Percentiles rank a stretch among this genome's conserved stretches.
phyloP scores from a whole-genome alignment of 2,888 invertebrate genomes.

The Eumerus sabulonum region DNA sequence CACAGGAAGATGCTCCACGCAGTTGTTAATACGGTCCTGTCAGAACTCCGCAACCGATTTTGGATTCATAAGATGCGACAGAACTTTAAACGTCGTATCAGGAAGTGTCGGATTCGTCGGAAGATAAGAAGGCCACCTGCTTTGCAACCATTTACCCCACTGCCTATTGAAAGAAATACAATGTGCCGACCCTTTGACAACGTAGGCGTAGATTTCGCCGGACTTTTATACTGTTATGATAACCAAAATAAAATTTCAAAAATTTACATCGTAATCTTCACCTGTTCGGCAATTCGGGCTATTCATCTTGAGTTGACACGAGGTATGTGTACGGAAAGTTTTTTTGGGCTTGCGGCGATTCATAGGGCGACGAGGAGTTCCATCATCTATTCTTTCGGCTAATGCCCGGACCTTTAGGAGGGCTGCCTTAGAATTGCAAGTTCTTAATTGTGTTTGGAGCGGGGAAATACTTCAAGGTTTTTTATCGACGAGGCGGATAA shows the following conservation, averaged over 20 bases:
- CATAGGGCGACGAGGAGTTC: background rate
- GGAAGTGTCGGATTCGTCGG: conserved; percentile 18
- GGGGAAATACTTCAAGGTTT: background rate
- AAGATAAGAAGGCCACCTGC: conserved; percentile 24
- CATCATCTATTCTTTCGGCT: background rate
- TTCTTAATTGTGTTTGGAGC: background rate
- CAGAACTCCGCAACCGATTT: conserved; percentile 16
- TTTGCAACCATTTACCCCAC: conserved; percentile 22
- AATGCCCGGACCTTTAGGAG: background rate
- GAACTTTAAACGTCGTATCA: background rate
- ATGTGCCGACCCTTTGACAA: conserved; percentile 27
- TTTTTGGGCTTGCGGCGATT: background rate
- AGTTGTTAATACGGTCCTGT: background rate
- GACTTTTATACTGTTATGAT: conserved; percentile 22
- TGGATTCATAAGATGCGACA: conserved; percentile 29
- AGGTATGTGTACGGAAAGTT: background rate
- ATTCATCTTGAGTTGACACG: conserved; percentile 1
- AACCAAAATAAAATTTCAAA: background rate
- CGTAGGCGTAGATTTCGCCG: conserved; percentile 38
- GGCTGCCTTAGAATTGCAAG: too few relatives aligned
- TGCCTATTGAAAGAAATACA: conserved; percentile 18
- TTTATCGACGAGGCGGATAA: background rate
- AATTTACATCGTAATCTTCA: conserved; percentile 28
- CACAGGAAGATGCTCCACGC: conserved; percentile 11
- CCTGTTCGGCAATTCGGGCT: conserved; percentile 8